Base-by-base conservation (phyloP, 2,888 invertebrate species). In the Serrognathus titanus region DNA sequence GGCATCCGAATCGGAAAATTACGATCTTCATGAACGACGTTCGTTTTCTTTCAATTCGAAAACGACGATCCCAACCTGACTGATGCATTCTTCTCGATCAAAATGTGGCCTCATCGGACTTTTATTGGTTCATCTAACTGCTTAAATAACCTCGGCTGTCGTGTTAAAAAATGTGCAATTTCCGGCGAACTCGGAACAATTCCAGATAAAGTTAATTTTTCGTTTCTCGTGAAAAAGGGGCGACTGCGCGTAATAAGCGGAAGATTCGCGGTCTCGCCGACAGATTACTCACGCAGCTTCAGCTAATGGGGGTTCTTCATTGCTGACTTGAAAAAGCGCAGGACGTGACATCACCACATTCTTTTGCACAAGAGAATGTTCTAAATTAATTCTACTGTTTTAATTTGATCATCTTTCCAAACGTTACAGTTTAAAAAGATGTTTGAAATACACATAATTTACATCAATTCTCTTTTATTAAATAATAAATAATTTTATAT, bases 1-100 rank as follows among this genome's bases (percentile, higher is more conserved):
- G 55, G 63, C 62, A 63, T 63, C 55, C 55, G 62, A 68, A 68
- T 65, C 62, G 67, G 66, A 69, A 69, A 70, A 70, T 71, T 70
- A 70, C 68, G 66, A 68, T 69, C 70, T 71, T 71, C 67, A 16
- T 16, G 2, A 16, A 16, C 16, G 16, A 16, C 65, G 68, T 58
- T 60, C 61, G 60, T 62, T 62, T 61, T 56, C 63, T 71, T 67
- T 64, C 64, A 57, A 57, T 61, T 55, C 51, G 46, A 54, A 54
- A 48, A 45, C 57, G 45, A 40, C 49, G 51, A 48, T 48, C 53
- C 49, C 52, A 3, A 3, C 20, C 20, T 10, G 43, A 43, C 24
- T 31, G 24, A 31, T 31, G 24, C 24, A 31, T 31, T 31, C 24
- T 7, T 31, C 24, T 31, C 24, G 24, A 31, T 31, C 24, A 31